Evolutionary conservation across 1,140 invertebrate species (phyloP), one percentile per base, ranked within the genome.

Genomic region (Calliphora vicina): DNA sequence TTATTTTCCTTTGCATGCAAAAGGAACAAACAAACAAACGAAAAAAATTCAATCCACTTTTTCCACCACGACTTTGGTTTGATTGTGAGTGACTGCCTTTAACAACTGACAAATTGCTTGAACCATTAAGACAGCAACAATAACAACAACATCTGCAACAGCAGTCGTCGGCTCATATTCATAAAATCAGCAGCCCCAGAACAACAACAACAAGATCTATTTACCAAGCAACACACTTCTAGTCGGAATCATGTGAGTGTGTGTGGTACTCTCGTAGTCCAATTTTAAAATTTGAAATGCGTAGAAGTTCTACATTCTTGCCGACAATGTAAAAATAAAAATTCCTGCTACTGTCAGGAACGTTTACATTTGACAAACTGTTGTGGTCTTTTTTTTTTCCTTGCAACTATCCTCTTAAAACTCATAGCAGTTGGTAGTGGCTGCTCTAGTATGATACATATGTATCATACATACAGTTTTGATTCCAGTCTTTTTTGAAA

Each of bases 321-420:
- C 5, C 73, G n/a, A 20, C 73, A 29, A 43, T 43, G 29, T 25
- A 12, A 78, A 78, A 43, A 78, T 43, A 78, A 78, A 81, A 81
- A 81, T 61, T 81, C 57, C 80, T 61, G 80, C 80, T 81, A 81
- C 80, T 81, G 80, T 81, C 80, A 81, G 80, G 80, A 81, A 67
- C 80, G 80, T 61, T 81, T 81, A 81, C 50, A 81, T 61, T 81
- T 81, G 80, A 81, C 80, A 81, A 81, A 81, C 80, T 13, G 26
- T 25, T 78, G 35, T 20, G 26, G 13, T 29, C 26, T 15, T 29
- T 23, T 73, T 73, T 9, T 27, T 29, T 15, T 57, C 10, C 0
- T 27, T 73, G 27, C 2, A 35, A 27, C 17, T 35, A 35, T n/a
- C n/a, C n/a, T 76, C 42, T 43, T 78, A 23, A 23, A 10, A 12